Base-by-base conservation (phyloP, 2,888 invertebrate species). In the Cerastis rubricosa region DNA sequence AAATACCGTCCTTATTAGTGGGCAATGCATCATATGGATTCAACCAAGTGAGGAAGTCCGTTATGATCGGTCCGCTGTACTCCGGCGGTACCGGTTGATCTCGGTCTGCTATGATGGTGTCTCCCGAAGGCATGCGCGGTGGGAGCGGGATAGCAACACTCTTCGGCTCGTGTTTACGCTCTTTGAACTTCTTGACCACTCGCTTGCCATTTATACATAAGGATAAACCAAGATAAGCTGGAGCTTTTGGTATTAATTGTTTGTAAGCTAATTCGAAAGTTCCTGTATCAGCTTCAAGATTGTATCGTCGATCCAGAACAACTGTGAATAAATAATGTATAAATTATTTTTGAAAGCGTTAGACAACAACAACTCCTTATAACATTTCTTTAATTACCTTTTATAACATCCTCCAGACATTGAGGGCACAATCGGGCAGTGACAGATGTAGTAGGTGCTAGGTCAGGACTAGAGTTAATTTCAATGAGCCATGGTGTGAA, bases 401-500 rank as follows among this genome's bases (percentile, higher is more conserved):
- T 99, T 65, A 99, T 97, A 7, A 98, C 97, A 94, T 99, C 99
- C 91, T 99, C 99, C 80, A 99, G 97, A 78, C 99, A 99, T 92
- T 98, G 98, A 14, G 98, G 98, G 92, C 99, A 99, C 90, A 99
- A 97, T 70, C 98, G 96, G 0, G 98, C 98, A 0, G 99, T 99
- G 0, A 99, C 98, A 81, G 98, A 98, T 0, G 99, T 99, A 0
- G 98, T 98, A n/a, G 98, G 97, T 22, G 98, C 98, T 96, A 99
- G 97, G 95, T 99, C 98, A 0, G 99, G 99, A 94, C 99, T 98
- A 14, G 99, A 98, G 93, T 99, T 99, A 85, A 99, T 99, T 95
- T 99, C 99, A 86, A 99, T 98, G 4, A 99, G 97, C 99, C 99
- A 99, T 0, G 99, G 99, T 49, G 98, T 97, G 88, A 98, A 98